phyloP scores from a whole-genome alignment of 2,888 invertebrate species.

The Drosophila differens region DNA sequence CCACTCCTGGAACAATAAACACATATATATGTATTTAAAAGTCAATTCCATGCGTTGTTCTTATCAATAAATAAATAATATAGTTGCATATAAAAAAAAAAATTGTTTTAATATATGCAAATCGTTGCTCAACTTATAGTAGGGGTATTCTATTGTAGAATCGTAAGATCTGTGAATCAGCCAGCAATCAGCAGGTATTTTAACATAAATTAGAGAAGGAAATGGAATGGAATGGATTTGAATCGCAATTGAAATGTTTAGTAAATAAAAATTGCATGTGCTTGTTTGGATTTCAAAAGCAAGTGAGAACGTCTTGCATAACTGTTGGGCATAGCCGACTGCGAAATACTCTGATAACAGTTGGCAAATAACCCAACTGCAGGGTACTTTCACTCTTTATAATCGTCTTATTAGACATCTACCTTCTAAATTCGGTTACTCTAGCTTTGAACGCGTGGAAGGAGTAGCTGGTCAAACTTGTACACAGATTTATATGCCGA shows the following conservation, averaged over 20 bases:
- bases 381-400: not conserved
- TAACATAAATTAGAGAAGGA: not conserved
- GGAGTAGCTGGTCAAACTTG: not conserved
- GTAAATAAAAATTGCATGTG: slow-evolving; percentile 53
- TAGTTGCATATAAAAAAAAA: not conserved
- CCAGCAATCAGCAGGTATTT: slow-evolving; percentile 8
- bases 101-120: not conserved
- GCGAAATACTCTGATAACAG: not conserved
- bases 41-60: not conserved
- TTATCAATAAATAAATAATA: slow-evolving; percentile 23
- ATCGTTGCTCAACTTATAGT: slow-evolving; percentile 12
- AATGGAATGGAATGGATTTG: slow-evolving; percentile 2
- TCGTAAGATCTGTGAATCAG: slow-evolving; percentile 27
- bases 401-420: not conserved
- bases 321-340: not conserved
- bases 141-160: slow-evolving; percentile 5
- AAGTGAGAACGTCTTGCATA: not conserved
- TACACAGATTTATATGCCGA: not conserved
- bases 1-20: not conserved
- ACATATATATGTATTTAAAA: not conserved
- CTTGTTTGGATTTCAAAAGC: not conserved
- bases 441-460: not conserved
- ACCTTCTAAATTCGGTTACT: not conserved
- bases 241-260: slow-evolving; percentile 11
- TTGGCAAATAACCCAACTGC: not conserved